Evolutionary conservation across 35 echinoderm and acorn worm species (phyloP), one percentile per base, ranked within the genome.

Genomic region (Heliocidaris erythrogramma): DNA sequence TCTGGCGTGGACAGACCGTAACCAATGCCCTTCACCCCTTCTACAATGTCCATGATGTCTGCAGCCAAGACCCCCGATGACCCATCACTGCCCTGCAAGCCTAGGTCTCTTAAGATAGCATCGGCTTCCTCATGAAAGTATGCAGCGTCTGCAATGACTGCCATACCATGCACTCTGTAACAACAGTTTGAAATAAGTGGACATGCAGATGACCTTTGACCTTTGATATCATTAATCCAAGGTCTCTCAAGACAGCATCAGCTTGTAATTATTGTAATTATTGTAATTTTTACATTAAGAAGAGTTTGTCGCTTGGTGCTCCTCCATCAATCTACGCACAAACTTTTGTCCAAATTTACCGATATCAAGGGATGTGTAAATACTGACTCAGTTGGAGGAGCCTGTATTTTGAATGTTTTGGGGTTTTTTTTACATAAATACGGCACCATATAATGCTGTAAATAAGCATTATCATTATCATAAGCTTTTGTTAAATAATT

Each of bases 1-100:
- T 98, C 97, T n/a, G 95, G 94, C 30, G 96, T 95, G 5, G 96
- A 97, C 17, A 98, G 65, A 30, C 95, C 97, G 65, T 98, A 98
- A 13, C 97, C 97, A 31, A 69, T 71, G 49, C 97, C 97, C 69
- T 94, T 96, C n/a, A 94, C 96, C 17, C 96, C 97, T 48, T 97
- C 93, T 11, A 97, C 85, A 48, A 98, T 96, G 52, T 95, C 94
- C 49, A 97, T 59, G 49, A 97, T 94, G 86, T 98, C 97, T 71
- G 94, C 94, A 27, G 97, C 95, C 85, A 85, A 27, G 49, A 94
- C 94, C 16, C 84, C 90, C 11, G 61, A 85, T 24, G 60, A 30
- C 18, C 84, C 85, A n/a, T 94, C 61, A 30, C 88, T 85, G 78
- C 85, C 94, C 42, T 95, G 94, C 14, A 98, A 86, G 14, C 71